Base-by-base conservation (phyloP, 2,888 invertebrate genomes). In the Phymatocera aterrima region DNA sequence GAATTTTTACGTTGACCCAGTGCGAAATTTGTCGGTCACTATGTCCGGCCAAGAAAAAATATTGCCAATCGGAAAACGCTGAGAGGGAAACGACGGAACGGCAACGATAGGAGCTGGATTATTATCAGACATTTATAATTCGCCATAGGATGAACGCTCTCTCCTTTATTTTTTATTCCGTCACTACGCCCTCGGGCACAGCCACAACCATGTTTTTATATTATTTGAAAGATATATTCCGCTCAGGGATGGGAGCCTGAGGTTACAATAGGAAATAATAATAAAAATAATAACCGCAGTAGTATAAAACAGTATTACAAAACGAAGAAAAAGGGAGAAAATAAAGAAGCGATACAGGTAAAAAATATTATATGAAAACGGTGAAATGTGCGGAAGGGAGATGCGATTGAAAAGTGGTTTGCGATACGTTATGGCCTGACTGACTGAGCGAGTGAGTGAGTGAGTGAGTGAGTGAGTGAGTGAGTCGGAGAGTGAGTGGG, bases 331-430 rank as follows among this genome's bases (percentile, higher is more conserved):
- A 15, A 21, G 24, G 28, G 24, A 60, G 60, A 60, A n/a, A 43
- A 3, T 21, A 12, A 68, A 46, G 12, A n/a, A 43, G 28, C n/a
- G 54, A 43, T 10, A 43, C 43, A 43, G 12, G 8, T 10, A 43
- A 43, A 43, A 43, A 43, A 6, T 12, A 12, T 12, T 43, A 12
- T 64, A 37, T 64, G 37, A 37, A 64, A 64, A 28, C 57, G 57
- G 28, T 57, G 4, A n/a, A n/a, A 43, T 24, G 15, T 37, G 21
- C 6, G 15, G 65, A 43, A 46, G 18, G 37, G 18, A 31, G 48
- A 72, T 72, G 51, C 51, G 72, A 51, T 72, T 72, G 72, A 51
- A 68, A n/a, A 68, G 68, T 28, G 68, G 68, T 68, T 24, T 24
- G 43, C 24, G 3, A 68, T 68, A 46, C 24, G 37, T 18, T 34